phyloP scores from a whole-genome alignment of 2,888 invertebrate species.

The Oconnorella tubifera region DNA sequence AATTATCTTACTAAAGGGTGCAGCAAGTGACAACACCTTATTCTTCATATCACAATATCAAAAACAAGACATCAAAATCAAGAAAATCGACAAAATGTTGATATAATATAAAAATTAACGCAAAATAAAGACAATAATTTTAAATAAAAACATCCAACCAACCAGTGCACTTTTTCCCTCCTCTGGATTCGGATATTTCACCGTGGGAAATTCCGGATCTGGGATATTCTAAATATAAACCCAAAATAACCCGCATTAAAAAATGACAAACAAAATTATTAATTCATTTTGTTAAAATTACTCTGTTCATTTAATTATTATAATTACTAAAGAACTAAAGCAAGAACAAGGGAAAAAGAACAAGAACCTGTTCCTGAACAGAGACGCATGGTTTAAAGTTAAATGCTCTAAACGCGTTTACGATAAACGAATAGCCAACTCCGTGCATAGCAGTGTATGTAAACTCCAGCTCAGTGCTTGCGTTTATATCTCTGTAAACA shows the following conservation, averaged over 20 bases:
- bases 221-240: conserved; percentile 64
- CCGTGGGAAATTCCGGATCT: conserved; percentile 95
- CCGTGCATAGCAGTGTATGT: conserved; percentile 98
- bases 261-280: neutral
- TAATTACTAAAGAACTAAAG: no score
- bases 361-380: conserved; percentile 42
- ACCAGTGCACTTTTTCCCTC: conserved; percentile 78
- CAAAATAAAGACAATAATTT: no score
- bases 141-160: no score
- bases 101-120: neutral
- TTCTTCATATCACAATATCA: neutral
- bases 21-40: no score
- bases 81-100: neutral
- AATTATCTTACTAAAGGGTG: no score
- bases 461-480: conserved; percentile 62
- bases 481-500: conserved; percentile 41
- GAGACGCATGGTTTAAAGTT: conserved; percentile 62
- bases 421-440: conserved; percentile 78
- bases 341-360: no score
- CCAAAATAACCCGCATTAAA: no score
- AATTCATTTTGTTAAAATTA: no score
- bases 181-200: conserved; percentile 96
- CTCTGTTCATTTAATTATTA: no score
- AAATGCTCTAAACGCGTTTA: conserved; percentile 70
- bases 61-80: neutral